Percentiles rank a stretch among this genome's conserved stretches.
These are phyloP conservation scores for Brienomyrus brachyistius DNA, from an alignment of 2,113 vertebrate species.

Conservation along the genomic window DNA sequence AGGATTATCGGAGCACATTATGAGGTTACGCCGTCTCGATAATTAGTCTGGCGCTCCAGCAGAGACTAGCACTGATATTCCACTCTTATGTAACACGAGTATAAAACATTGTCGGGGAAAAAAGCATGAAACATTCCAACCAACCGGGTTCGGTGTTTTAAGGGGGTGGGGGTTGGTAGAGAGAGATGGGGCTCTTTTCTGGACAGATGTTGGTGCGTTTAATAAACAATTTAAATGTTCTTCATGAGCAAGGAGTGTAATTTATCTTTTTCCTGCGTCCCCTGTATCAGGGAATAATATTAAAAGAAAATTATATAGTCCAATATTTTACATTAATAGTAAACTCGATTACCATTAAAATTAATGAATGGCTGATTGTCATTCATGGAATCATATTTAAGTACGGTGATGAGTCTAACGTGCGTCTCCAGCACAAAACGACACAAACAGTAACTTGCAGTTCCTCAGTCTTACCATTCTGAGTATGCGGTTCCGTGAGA, in stretches of 20 bases:
- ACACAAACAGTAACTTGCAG: not conserved
- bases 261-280: not conserved
- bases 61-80: slow-evolving; percentile 1
- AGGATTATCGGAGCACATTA: slow-evolving; percentile 2
- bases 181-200: not conserved
- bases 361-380: slow-evolving; percentile 6
- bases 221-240: slow-evolving; percentile 8
- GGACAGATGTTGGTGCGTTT: not conserved
- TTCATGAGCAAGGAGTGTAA: not conserved
- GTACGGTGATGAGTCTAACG: slow-evolving; percentile 25
- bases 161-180: not conserved
- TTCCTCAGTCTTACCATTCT: not conserved
- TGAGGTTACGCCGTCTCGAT: not conserved
- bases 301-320: slow-evolving; percentile 22
- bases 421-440: slow-evolving; percentile 9
- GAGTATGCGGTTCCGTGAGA: not conserved
- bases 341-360: not conserved
- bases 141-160: not conserved
- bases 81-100: not conserved
- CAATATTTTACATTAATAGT: slow-evolving; percentile 31
- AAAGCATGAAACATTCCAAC: not conserved
- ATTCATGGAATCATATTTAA: slow-evolving; percentile 29
- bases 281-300: slow-evolving; percentile 29
- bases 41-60: not conserved
- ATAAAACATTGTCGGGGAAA: not conserved